A percentile compares a stretch with the other conserved stretches of the same genome.
phyloP scores from a whole-genome alignment of 2,797 vertebrate species.

The Poeciliopsis paucimaculata region DNA sequence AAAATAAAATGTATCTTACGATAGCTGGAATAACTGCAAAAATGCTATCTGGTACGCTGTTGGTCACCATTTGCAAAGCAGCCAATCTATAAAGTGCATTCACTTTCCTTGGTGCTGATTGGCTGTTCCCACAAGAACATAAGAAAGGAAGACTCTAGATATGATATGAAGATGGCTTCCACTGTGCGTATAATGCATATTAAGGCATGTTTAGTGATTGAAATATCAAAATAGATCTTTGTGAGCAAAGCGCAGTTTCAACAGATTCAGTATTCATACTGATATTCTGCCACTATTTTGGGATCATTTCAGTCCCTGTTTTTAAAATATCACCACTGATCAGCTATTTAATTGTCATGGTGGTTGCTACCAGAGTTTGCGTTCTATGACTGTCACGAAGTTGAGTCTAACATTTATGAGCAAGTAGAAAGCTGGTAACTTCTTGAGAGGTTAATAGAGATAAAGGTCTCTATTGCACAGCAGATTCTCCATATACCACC shows the following conservation, averaged over 20 bases:
- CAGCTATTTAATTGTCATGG: background rate
- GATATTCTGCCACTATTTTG: background rate
- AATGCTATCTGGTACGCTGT: background rate
- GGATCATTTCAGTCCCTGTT: background rate
- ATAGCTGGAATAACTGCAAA: background rate
- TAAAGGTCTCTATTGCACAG: background rate
- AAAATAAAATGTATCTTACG: background rate
- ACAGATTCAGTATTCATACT: background rate
- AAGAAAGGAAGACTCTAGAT: background rate
- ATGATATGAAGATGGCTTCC: background rate
- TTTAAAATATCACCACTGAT: background rate
- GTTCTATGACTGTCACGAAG: background rate
- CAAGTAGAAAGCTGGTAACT: background rate
- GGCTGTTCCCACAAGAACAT: background rate
- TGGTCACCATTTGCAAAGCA: background rate
- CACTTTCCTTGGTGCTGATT: background rate
- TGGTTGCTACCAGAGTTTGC: background rate
- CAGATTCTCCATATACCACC: background rate
- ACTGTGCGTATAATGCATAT: background rate
- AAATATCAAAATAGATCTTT: background rate
- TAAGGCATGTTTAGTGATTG: background rate
- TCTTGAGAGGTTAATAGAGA: background rate
- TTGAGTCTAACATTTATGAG: background rate
- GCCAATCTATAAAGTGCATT: background rate
- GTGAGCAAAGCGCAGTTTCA: background rate